Conservation (phyloP, 2,888 invertebrate species). For the Augiades crinisus region DNA sequence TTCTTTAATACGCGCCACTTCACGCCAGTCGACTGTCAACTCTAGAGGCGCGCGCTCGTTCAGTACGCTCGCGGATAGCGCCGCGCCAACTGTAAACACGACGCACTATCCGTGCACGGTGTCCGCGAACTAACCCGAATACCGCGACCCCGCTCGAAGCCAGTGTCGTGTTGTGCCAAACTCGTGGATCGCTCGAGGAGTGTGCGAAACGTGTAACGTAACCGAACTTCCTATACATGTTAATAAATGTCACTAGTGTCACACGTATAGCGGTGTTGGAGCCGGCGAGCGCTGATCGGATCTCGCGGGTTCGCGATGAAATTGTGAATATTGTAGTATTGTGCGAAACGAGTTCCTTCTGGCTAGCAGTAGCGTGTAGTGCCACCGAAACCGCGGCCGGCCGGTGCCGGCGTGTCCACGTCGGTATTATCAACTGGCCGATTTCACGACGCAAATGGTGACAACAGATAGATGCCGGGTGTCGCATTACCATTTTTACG, state of each 20-base stretch:
- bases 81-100: constrained; percentile 78
- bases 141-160: constrained; percentile 48
- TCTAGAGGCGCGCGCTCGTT: constrained; percentile 51
- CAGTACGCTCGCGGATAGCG: constrained; percentile 46
- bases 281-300: constrained; percentile 57
- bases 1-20: constrained; percentile 50
- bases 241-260: constrained; percentile 66
- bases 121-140: constrained; percentile 68
- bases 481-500: constrained; percentile 58
- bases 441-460: constrained; percentile 51
- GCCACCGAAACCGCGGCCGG: constrained; percentile 54
- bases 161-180: constrained; percentile 76
- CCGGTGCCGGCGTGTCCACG: constrained; percentile 18
- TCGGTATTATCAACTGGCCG: constrained; percentile 50
- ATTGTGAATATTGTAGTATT: constrained; percentile 61
- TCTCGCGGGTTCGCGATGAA: constrained; percentile 53
- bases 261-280: constrained; percentile 63
- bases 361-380: constrained; percentile 43
- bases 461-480: constrained; percentile 42
- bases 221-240: constrained; percentile 66
- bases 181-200: constrained; percentile 53
- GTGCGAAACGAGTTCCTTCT: constrained; percentile 64
- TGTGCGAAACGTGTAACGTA: constrained; percentile 57
- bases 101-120: constrained; percentile 67
- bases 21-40: constrained; percentile 74